These are phyloP conservation scores for Phenacoccus solenopsis DNA, from an alignment of 1,140 invertebrate species.

Conservation along the genomic window DNA sequence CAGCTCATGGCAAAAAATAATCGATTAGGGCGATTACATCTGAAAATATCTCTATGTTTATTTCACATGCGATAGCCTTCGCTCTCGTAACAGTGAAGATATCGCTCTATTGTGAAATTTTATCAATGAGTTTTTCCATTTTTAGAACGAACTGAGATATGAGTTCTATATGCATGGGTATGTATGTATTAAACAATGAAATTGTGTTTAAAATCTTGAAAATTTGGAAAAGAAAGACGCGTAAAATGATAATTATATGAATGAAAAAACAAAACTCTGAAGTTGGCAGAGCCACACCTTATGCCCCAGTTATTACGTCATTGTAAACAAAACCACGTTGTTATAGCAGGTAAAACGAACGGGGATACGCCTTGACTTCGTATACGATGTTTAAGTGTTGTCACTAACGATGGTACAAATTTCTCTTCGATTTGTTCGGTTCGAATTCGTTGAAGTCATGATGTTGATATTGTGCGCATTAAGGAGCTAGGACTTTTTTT, in stretches of 20 bases:
- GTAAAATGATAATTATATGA: not conserved
- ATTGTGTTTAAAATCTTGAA: too few relatives aligned
- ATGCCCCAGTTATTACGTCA: constrained; percentile 1
- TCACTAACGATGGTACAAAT: not conserved
- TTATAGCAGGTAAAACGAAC: not conserved
- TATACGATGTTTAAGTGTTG: not conserved
- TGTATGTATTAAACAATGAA: too few relatives aligned
- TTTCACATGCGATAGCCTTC: not conserved
- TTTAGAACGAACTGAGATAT: too few relatives aligned
- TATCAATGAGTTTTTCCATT: not conserved
- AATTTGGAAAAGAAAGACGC: not conserved
- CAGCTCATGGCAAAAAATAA: not conserved
- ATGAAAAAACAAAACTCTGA: not conserved
- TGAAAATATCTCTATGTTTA: not conserved
- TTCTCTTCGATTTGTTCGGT: too few relatives aligned
- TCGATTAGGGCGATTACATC: not conserved
- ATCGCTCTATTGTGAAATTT: not conserved
- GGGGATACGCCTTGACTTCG: not conserved
- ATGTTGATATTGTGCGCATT: too few relatives aligned
- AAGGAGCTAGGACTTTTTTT: too few relatives aligned
- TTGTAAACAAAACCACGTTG: constrained; percentile 1
- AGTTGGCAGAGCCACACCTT: not conserved
- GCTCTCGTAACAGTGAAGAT: not conserved
- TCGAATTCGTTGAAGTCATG: too few relatives aligned
- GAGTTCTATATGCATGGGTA: too few relatives aligned